These are phyloP conservation scores for Punctoribates punctum DNA, from an alignment of 2,888 invertebrate species.

Conservation along the genomic window DNA sequence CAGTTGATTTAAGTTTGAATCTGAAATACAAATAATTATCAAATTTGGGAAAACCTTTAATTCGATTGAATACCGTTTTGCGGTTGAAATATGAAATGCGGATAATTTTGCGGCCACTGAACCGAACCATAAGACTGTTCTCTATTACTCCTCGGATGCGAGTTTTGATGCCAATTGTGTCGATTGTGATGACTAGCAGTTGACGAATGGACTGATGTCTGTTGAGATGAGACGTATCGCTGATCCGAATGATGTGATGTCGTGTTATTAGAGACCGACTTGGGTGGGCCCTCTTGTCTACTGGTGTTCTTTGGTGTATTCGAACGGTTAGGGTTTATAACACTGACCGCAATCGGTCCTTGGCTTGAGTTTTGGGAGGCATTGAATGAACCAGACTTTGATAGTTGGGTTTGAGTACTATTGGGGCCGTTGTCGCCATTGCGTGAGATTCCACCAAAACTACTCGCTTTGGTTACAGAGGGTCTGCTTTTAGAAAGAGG, in stretches of 20 bases:
- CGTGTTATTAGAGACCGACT: neutral
- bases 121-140: neutral
- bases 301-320: neutral
- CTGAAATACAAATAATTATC: neutral
- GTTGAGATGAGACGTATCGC: neutral
- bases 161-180: conserved; percentile 15
- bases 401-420: conserved; percentile 48
- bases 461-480: conserved; percentile 75
- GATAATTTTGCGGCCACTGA: conserved; percentile 6
- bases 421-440: conserved; percentile 62
- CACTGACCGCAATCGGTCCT: neutral
- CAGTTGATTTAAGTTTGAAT: neutral
- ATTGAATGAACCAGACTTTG: conserved; percentile 36
- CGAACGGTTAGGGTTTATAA: neutral
- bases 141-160: neutral
- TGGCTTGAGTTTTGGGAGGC: neutral
- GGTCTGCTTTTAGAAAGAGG: conserved; percentile 49
- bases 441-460: conserved; percentile 69
- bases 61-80: neutral
- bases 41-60: neutral
- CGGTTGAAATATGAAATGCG: neutral
- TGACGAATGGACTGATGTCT: conserved; percentile 7
- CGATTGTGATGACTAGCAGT: conserved; percentile 19
- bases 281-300: no score
- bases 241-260: neutral